Base-by-base conservation (phyloP, 2,797 vertebrate genomes). In the Telmatherina bonti region DNA sequence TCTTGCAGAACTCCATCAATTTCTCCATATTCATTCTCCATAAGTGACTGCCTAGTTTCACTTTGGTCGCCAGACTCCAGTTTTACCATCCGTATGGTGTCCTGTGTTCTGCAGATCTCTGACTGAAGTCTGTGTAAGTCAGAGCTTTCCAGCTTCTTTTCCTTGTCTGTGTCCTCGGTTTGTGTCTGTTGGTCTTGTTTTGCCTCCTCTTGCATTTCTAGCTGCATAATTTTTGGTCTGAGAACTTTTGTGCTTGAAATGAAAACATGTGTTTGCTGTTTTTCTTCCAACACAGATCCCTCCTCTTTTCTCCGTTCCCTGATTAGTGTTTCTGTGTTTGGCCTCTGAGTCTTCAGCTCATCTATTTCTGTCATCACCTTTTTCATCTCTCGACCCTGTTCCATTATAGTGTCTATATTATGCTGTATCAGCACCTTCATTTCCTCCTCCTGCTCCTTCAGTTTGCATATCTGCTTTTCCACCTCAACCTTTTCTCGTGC, bases 61-160 rank as follows among this genome's bases (percentile, higher is more conserved):
- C 52, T 53, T 74, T 71, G 68, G 6, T 74, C 72, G 77, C 88
- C 65, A 49, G 86, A 22, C 12, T 84, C 65, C 18, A 52, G 43
- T 68, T 81, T 85, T 7, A 85, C 29, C 54, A 33, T 68, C 72
- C 38, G 53, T 5, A 91, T 72, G 4, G 85, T 74, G 70, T 90
- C 72, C 70, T 76, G 66, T 5, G 86, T 91, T 79, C 27, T 79
- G 54, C 73, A 64, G 29, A 90, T 84, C 31, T 92, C 87, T 58
- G 53, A 24, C 7, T 51, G 84, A 16, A 89, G 81, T 74, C 38
- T 85, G 62, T 72, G 65, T 36, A 79, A 60, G 45, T 84, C 69
- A 0, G 22, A 1, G 47, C 67, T 85, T 55, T 18, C 54, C 9
- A 43, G 65, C 51, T 73, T 73, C 59, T 33, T 33, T 33, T 33